phyloP scores from a whole-genome alignment of 2,888 invertebrate genomes.

The Amphipoea lucens region DNA sequence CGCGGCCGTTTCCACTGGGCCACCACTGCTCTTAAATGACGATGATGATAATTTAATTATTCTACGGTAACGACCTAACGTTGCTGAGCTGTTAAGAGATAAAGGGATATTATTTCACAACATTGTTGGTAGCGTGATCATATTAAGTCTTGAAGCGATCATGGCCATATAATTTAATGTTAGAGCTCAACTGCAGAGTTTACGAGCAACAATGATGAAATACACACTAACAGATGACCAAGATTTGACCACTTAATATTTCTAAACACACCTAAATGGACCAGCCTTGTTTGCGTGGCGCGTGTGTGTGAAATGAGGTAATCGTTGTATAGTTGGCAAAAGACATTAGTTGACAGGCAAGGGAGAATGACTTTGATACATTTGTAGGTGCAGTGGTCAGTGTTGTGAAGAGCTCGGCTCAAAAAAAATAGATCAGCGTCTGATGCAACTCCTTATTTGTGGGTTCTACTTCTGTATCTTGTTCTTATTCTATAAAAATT shows the following conservation, averaged over 20 bases:
- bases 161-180: background rate
- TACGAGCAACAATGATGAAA: slow-evolving; percentile 49
- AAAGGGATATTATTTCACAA: background rate
- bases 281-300: slow-evolving; percentile 46
- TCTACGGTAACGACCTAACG: background rate
- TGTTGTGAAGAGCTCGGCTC: background rate
- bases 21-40: too few species aligned
- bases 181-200: slow-evolving; percentile 6
- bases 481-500: background rate
- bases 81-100: background rate
- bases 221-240: slow-evolving; percentile 41
- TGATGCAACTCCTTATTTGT: background rate
- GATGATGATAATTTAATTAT: background rate
- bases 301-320: slow-evolving; percentile 44
- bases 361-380: background rate
- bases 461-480: background rate
- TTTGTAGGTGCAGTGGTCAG: background rate
- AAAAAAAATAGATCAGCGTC: background rate
- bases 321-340: slow-evolving; percentile 27
- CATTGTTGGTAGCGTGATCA: background rate
- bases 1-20: too few species aligned
- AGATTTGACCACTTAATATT: slow-evolving; percentile 55
- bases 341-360: background rate
- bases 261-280: slow-evolving; percentile 49
- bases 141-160: slow-evolving; percentile 6